These are phyloP conservation scores for Epirrhoe tristata DNA, from an alignment of 2,888 invertebrate genomes.

Conservation along the genomic window DNA sequence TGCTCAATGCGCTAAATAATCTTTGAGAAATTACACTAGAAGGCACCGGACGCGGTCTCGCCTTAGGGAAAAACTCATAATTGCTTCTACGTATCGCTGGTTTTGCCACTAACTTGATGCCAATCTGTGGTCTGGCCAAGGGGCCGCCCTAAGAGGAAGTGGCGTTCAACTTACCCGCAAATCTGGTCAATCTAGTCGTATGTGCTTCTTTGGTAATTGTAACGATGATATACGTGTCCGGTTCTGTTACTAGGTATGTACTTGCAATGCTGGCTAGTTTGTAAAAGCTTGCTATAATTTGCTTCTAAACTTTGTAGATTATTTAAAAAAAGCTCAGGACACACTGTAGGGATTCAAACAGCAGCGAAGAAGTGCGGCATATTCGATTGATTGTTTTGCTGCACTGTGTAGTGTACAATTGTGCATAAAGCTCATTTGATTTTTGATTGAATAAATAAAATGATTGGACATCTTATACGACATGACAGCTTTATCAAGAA, in stretches of 20 bases:
- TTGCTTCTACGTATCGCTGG: conserved; percentile 66
- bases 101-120: conserved; percentile 32
- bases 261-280: conserved; percentile 10
- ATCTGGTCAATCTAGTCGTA: conserved; percentile 32
- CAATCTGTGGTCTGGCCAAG: conserved; percentile 33
- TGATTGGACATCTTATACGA: too few species aligned
- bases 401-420: too few species aligned
- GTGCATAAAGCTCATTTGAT: too few species aligned
- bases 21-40: conserved; percentile 44
- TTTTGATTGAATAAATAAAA: too few species aligned
- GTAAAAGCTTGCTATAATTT: not conserved
- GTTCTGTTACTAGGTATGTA: conserved; percentile 16
- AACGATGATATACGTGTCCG: conserved; percentile 35
- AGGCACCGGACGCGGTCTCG: conserved; percentile 65
- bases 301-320: not conserved
- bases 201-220: conserved; percentile 38
- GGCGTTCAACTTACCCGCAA: conserved; percentile 46
- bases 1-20: conserved; percentile 14
- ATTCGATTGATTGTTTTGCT: not conserved
- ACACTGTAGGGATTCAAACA: not conserved
- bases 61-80: conserved; percentile 69
- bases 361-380: not conserved
- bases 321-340: not conserved
- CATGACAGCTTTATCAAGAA: too few species aligned
- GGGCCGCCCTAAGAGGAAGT: conserved; percentile 55